phyloP scores from a whole-genome alignment of 2,797 vertebrate genomes.

The Somateria mollissima region DNA sequence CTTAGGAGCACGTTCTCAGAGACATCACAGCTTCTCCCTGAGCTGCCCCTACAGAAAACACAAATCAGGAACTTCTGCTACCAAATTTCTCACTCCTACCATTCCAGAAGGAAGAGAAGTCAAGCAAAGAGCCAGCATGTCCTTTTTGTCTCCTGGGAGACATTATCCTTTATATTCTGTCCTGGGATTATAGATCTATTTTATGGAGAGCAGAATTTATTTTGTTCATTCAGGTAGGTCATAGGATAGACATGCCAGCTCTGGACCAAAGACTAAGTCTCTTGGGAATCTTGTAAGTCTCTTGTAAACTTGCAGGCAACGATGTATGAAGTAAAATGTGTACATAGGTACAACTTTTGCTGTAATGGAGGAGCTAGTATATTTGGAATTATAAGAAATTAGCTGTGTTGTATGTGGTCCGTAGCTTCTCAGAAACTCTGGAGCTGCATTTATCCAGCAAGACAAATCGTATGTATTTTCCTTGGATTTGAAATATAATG shows the following conservation, averaged over 20 bases:
- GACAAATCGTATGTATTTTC: not conserved
- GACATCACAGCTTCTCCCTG: not conserved
- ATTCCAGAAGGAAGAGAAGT: not conserved
- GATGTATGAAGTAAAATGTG: not conserved
- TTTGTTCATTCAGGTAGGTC: not conserved
- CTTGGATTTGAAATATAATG: not conserved
- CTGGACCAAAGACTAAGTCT: not conserved
- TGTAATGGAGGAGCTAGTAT: not conserved
- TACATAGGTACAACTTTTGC: not conserved
- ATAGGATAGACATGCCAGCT: not conserved
- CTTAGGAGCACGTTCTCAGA: not conserved
- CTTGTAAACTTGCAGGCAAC: not conserved
- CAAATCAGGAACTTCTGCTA: not conserved
- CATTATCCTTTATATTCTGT: not conserved
- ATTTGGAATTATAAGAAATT: not conserved
- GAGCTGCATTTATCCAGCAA: not conserved
- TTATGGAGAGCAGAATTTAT: not conserved
- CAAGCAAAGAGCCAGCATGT: not conserved
- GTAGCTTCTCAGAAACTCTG: not conserved
- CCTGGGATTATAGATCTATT: not conserved
- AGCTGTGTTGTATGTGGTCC: not conserved
- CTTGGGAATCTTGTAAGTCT: not conserved
- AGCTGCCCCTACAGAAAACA: not conserved
- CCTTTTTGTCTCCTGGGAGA: not conserved
- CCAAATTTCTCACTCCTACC: not conserved